Evolutionary conservation across 2,113 vertebrate genomes (phyloP).

Genomic region (Lamprotornis superbus): DNA sequence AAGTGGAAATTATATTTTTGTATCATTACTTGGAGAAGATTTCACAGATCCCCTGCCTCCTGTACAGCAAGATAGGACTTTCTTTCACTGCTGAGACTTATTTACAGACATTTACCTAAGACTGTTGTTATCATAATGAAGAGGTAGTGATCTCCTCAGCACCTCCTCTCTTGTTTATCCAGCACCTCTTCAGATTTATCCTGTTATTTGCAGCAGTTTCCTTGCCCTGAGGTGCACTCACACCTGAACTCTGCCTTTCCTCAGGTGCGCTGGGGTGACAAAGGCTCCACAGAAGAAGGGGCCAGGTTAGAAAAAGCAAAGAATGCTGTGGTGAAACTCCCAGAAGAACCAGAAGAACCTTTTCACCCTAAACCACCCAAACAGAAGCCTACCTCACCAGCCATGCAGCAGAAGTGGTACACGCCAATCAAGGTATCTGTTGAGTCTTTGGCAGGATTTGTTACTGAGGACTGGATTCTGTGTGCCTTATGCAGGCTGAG

Average conservation of each 20-base stretch:
- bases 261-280: slow-evolving; percentile 97
- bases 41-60: neutral
- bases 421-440: slow-evolving; percentile 90
- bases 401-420: slow-evolving; percentile 89
- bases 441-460: neutral
- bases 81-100: neutral
- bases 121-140: neutral
- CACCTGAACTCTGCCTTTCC: neutral
- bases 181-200: neutral
- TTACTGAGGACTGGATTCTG: neutral
- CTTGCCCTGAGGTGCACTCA: neutral
- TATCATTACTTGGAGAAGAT: neutral
- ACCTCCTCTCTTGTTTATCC: neutral
- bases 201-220: neutral
- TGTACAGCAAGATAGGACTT: neutral
- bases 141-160: neutral
- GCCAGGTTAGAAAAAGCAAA: slow-evolving; percentile 94
- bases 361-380: slow-evolving; percentile 69
- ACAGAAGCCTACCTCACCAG: slow-evolving; percentile 64
- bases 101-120: neutral
- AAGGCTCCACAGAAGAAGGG: slow-evolving; percentile 96
- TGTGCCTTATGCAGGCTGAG: neutral
- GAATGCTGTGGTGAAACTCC: slow-evolving; percentile 88
- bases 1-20: neutral
- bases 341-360: slow-evolving; percentile 83